These are phyloP conservation scores for Prionchulus punctatus DNA, from an alignment of 2,888 invertebrate species.

Conservation along the genomic window DNA sequence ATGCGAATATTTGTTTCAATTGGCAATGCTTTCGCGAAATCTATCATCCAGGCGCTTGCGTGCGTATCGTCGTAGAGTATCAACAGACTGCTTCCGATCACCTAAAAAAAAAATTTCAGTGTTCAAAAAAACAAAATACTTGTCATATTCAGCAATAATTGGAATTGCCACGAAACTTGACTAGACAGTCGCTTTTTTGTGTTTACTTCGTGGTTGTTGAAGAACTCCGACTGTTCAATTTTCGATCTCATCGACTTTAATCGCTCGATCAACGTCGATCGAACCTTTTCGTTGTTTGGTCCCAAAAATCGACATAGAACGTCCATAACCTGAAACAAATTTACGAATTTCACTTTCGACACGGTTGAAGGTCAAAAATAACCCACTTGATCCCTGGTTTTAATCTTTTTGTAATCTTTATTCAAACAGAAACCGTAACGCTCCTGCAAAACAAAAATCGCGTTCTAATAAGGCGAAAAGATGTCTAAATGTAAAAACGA, in stretches of 20 bases:
- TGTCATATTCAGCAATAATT: too few species aligned
- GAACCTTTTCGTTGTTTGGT: conserved; percentile 36
- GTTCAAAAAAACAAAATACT: too few species aligned
- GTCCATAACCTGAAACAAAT: conserved; percentile 16
- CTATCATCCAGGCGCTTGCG: conserved; percentile 86
- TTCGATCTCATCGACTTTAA: conserved; percentile 57
- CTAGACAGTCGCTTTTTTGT: too few species aligned
- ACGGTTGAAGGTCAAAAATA: neutral
- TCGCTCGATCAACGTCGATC: conserved; percentile 52
- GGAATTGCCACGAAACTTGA: too few species aligned
- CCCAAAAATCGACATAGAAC: conserved; percentile 23
- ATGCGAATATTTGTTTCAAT: too few species aligned
- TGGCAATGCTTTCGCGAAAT: conserved; percentile 77
- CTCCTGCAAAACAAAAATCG: too few species aligned
- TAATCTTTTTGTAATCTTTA: conserved; percentile 4
- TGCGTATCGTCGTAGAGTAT: conserved; percentile 75
- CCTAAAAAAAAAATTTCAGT: too few species aligned
- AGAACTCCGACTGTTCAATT: conserved; percentile 72
- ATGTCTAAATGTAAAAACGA: too few species aligned
- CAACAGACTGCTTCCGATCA: conserved; percentile 80
- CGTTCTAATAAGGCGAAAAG: too few species aligned
- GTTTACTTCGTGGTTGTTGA: conserved; percentile 62
- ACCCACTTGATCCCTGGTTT: neutral
- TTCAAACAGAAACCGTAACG: too few species aligned
- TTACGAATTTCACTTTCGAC: neutral